These are phyloP conservation scores for Drosophila lacicola DNA, from an alignment of 2,888 invertebrate species.

Conservation along the genomic window DNA sequence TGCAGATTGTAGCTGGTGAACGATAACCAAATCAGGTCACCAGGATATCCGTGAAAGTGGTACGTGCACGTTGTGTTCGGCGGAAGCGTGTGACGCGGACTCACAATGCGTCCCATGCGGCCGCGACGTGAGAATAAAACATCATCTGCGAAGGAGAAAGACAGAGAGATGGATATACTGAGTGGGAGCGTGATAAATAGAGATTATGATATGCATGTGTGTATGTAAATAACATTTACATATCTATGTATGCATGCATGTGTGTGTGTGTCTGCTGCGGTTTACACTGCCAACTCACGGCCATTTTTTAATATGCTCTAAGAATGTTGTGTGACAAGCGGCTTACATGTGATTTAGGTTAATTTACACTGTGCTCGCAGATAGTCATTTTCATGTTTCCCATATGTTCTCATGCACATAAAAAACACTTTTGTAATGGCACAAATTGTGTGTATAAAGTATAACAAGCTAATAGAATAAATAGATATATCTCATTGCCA, in stretches of 20 bases:
- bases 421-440: background rate
- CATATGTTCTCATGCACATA: background rate
- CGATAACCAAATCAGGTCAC: conserved; percentile 94
- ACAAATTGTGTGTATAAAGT: background rate
- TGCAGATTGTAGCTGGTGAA: conserved; percentile 94
- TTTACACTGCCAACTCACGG: conserved; percentile 46
- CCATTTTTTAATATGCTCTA: conserved; percentile 70
- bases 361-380: conserved; percentile 67
- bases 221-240: background rate
- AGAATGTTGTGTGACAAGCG: conserved; percentile 74
- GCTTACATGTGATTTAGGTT: conserved; percentile 78
- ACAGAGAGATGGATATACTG: background rate
- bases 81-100: conserved; percentile 93
- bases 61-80: conserved; percentile 95
- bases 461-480: background rate
- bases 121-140: conserved; percentile 87
- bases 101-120: conserved; percentile 90
- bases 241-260: background rate
- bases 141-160: conserved; percentile 81
- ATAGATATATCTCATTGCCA: background rate
- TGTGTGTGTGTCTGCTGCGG: conserved; percentile 20
- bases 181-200: conserved; percentile 38
- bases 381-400: conserved; percentile 11
- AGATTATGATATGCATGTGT: conserved; percentile 35
- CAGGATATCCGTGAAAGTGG: conserved; percentile 92